phyloP scores from a whole-genome alignment of 2,888 invertebrate genomes.

The Pediacus dermestoides region DNA sequence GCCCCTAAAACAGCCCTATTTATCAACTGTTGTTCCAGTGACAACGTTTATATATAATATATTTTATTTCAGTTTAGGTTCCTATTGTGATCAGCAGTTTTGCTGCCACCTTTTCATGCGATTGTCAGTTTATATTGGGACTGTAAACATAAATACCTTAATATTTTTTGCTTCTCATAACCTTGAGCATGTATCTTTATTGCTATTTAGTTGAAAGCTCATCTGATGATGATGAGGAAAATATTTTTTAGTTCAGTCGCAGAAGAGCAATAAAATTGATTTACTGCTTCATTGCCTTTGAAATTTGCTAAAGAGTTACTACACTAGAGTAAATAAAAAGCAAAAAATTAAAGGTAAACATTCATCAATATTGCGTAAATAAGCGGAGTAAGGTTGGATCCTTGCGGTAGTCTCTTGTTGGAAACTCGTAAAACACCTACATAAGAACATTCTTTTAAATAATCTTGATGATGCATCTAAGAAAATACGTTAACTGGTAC shows the following conservation, averaged over 20 bases:
- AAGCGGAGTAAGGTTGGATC: too few species aligned
- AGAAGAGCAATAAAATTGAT: too few species aligned
- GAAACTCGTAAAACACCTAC: constrained; percentile 15
- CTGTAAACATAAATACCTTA: constrained; percentile 45
- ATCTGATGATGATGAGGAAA: too few species aligned
- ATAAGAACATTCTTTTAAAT: constrained; percentile 13
- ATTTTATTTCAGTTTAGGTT: constrained; percentile 42
- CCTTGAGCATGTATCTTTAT: constrained; percentile 12
- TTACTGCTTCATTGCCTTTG: too few species aligned
- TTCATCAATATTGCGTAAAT: too few species aligned
- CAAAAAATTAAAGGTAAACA: too few species aligned
- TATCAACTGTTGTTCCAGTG: constrained; percentile 45
- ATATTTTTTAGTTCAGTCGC: too few species aligned
- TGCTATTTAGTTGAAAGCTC: too few species aligned
- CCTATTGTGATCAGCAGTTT: constrained; percentile 37
- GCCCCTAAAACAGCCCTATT: constrained; percentile 35
- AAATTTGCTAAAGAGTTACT: too few species aligned
- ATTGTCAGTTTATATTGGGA: constrained; percentile 42
- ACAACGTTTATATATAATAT: constrained; percentile 48
- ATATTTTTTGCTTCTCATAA: constrained; percentile 17
- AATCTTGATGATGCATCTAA: constrained; percentile 14
- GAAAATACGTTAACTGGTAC: constrained; percentile 9
- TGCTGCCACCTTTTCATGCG: constrained; percentile 39
- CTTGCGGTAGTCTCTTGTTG: too few species aligned
- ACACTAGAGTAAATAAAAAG: too few species aligned